Conservation (phyloP, 2,113 vertebrate genomes). For the Nasalis larvatus region DNA sequence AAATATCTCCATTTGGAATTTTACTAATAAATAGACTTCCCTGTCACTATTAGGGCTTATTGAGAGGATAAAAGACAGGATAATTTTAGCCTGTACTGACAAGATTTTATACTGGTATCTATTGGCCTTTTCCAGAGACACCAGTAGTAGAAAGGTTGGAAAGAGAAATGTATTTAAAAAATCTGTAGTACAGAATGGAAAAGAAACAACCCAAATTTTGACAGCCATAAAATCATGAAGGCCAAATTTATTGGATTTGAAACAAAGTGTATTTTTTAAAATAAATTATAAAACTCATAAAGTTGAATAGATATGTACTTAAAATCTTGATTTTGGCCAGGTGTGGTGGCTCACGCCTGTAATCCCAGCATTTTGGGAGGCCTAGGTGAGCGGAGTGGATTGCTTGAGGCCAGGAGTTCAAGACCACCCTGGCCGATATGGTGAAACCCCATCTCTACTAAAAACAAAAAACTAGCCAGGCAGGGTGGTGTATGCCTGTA, state of each 20-base stretch:
- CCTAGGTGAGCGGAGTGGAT: too few species aligned
- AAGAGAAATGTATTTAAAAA: conserved; percentile 37
- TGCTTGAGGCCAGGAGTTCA: too few species aligned
- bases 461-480: too few species aligned
- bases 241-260: neutral
- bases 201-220: conserved; percentile 16
- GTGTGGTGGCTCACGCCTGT: too few species aligned
- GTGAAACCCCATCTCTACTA: too few species aligned
- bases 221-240: neutral
- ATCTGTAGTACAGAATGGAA: neutral
- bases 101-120: conserved; percentile 39
- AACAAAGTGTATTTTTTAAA: neutral
- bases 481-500: too few species aligned
- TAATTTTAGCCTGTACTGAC: conserved; percentile 37
- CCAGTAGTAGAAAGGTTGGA: neutral
- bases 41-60: neutral
- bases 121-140: neutral
- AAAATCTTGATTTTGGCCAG: neutral
- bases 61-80: conserved; percentile 39
- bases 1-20: conserved; percentile 44
- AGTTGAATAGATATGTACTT: neutral
- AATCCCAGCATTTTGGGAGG: too few species aligned
- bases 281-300: neutral
- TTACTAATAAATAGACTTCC: conserved; percentile 65
- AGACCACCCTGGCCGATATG: too few species aligned